Evolutionary conservation across 2,113 vertebrate species (phyloP), one percentile per base, ranked within the genome.

Genomic region (Lepus americanus): DNA sequence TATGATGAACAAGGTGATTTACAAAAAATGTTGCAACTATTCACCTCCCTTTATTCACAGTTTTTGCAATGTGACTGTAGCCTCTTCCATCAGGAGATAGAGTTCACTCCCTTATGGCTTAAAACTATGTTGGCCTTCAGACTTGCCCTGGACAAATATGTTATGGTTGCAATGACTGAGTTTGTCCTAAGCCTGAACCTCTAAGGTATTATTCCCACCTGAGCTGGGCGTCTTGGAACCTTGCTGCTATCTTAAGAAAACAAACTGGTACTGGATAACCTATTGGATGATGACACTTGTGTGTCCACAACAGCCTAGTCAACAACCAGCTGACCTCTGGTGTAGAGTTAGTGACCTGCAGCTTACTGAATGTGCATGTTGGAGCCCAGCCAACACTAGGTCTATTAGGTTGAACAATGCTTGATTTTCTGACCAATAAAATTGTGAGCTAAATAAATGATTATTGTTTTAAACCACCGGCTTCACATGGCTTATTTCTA

Each of bases 361-460:
- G 6, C 7, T 66, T 51, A 49, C 5, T 39, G 0, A 23, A 33
- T 3, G 53, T 9, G 6, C 29, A 66, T 6, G 4, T 16, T n/a
- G 27, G 36, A 55, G 11, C 39, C 10, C 12, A 49, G 70, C 3
- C 23, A 53, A 2, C 9, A 12, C 6, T 9, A 27, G 19, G n/a
- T 25, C 31, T 8, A 3, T 44, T 79, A 14, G 76, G 49, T 9
- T 14, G 33, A 84, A 61, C 13, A 29, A n/a, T 61, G 36, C 5
- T 86, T 92, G n/a, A 49, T 86, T 90, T 94, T 27, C 14, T 72
- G 61, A 92, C 14, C 1, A 29, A 82, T 14, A n/a, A 27, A 87
- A 67, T 13, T 55, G 20, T 63, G 59, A 88, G 19, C 22, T 59
- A 74, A 77, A 53, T 22, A 44, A 86, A 70, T 61, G 44, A 19